A percentile compares a stretch with the other conserved stretches of the same genome.
Evolutionary conservation across 2,797 vertebrate genomes (phyloP).

Genomic region (Harpagifer antarcticus): DNA sequence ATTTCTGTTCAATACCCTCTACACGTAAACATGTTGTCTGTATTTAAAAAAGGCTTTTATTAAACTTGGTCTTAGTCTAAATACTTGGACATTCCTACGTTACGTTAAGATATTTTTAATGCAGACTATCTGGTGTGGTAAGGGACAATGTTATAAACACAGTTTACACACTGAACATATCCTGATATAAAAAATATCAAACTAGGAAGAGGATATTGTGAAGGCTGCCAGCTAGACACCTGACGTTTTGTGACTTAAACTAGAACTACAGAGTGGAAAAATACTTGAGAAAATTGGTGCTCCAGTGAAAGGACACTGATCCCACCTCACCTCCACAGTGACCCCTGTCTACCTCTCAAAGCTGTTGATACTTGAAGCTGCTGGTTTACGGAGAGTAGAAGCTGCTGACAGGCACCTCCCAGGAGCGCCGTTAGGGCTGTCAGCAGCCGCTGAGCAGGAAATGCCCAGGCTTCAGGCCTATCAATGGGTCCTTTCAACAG

Average conservation of each 20-base stretch:
- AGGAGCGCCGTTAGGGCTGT: slow-evolving; percentile 72
- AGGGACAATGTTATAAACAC: background rate
- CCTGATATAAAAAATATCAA: background rate
- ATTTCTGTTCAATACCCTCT: no score
- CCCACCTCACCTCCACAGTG: slow-evolving; percentile 18
- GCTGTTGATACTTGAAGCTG: slow-evolving; percentile 39
- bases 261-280: slow-evolving; percentile 29
- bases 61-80: no score
- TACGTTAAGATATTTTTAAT: background rate
- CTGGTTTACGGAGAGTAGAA: slow-evolving; percentile 62
- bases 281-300: background rate
- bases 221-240: background rate
- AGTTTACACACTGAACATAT: background rate
- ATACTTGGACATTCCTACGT: no score
- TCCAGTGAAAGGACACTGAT: slow-evolving; percentile 24
- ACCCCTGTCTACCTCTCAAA: slow-evolving; percentile 42
- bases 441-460: slow-evolving; percentile 78
- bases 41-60: no score
- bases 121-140: background rate
- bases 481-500: slow-evolving; percentile 79
- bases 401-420: slow-evolving; percentile 78
- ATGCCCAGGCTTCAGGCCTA: slow-evolving; percentile 78
- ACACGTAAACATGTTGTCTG: no score
- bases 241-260: background rate
- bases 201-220: background rate